Evolutionary conservation across 2,797 vertebrate genomes (phyloP).

Genomic region (Lophura swinhoii): DNA sequence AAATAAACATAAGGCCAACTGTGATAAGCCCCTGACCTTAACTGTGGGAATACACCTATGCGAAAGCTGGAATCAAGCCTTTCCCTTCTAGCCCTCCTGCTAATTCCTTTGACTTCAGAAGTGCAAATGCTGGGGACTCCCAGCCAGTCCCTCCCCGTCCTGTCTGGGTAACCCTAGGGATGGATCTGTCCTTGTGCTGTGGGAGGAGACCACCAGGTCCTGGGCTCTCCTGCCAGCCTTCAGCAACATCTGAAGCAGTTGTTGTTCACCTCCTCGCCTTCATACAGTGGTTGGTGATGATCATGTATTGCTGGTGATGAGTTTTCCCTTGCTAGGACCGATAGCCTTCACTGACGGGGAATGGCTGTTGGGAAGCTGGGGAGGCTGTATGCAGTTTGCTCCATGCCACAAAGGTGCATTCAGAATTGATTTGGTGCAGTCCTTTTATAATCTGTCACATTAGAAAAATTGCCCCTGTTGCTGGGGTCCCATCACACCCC

Average conservation of each 20-base stretch:
- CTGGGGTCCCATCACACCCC: no score
- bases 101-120: not conserved
- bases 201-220: not conserved
- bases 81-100: not conserved
- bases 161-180: not conserved
- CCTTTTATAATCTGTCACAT: not conserved
- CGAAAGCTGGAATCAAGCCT: conserved; percentile 13
- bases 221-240: not conserved
- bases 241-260: not conserved
- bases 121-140: not conserved
- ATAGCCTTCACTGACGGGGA: not conserved
- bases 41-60: not conserved
- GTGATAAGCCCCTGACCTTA: conserved; percentile 11
- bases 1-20: not conserved
- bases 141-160: rapidly evolving
- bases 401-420: not conserved
- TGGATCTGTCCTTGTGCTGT: not conserved
- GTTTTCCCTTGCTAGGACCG: not conserved
- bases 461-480: rapidly evolving
- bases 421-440: not conserved
- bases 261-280: not conserved
- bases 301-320: rapidly evolving
- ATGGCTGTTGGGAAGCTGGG: not conserved
- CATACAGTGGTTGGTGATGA: not conserved
- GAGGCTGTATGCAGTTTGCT: not conserved